phyloP scores from a whole-genome alignment of 2,797 vertebrate genomes.

The Adrianichthys oophorus region DNA sequence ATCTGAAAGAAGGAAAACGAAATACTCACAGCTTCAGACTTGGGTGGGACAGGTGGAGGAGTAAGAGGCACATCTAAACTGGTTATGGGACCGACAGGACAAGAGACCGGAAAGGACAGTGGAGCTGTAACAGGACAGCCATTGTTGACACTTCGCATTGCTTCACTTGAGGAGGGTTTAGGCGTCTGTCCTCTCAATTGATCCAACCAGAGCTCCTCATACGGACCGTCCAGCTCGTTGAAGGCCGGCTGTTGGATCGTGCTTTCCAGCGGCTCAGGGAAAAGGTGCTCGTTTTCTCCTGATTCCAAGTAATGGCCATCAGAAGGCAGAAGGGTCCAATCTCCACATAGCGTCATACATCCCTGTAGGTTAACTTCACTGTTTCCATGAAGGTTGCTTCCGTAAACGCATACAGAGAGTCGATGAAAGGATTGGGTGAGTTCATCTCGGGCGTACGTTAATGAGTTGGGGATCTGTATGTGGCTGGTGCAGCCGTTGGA shows the following conservation, averaged over 20 bases:
- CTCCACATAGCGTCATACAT: constrained; percentile 87
- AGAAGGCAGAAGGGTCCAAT: constrained; percentile 86
- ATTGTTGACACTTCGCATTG: constrained; percentile 70
- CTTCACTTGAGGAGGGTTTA: constrained; percentile 75
- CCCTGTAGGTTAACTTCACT: constrained; percentile 96
- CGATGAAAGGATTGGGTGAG: constrained; percentile 97
- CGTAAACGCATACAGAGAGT: constrained; percentile 95
- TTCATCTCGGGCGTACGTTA: constrained; percentile 92
- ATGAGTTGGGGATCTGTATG: constrained; percentile 88
- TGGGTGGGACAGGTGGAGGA: constrained; percentile 98
- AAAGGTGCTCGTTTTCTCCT: constrained; percentile 86
- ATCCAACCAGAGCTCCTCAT: constrained; percentile 97
- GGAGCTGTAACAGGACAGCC: constrained; percentile 73
- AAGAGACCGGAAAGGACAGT: constrained; percentile 73
- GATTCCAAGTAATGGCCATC: constrained; percentile 84
- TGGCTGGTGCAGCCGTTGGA: constrained; percentile 84
- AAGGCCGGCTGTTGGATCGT: constrained; percentile 66
- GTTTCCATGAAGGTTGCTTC: constrained; percentile 95
- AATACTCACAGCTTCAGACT: constrained; percentile 98
- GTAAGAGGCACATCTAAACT: constrained; percentile 85
- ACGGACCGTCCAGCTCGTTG: constrained; percentile 86
- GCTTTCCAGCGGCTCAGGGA: constrained; percentile 84
- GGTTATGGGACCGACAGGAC: constrained; percentile 71
- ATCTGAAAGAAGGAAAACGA: neutral
- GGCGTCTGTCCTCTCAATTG: constrained; percentile 76